These are phyloP conservation scores for Crotalus helleri DNA, from an alignment of 2,113 vertebrate genomes.

Conservation along the genomic window DNA sequence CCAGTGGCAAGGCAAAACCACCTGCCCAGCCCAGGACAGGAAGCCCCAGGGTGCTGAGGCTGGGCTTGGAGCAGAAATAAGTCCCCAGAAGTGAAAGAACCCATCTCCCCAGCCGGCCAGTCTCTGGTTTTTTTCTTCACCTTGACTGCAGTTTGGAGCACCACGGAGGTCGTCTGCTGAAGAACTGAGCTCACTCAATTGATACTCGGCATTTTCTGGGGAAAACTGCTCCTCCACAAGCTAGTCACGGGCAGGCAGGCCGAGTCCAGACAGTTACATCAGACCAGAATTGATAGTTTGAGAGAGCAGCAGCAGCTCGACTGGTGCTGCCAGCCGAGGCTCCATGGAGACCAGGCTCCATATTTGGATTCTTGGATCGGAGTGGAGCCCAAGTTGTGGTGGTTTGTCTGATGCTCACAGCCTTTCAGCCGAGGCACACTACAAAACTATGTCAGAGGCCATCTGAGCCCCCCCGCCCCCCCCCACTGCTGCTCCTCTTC, in stretches of 20 bases:
- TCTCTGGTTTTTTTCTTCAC: too few species aligned
- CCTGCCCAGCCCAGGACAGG: neutral
- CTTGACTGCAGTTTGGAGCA: neutral
- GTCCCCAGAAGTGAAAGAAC: neutral
- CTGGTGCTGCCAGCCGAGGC: neutral
- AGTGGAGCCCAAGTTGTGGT: neutral
- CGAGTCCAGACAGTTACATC: neutral
- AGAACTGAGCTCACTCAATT: neutral
- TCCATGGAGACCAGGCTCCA: neutral
- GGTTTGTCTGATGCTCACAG: neutral
- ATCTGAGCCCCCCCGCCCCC: neutral
- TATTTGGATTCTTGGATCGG: neutral
- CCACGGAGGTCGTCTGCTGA: neutral
- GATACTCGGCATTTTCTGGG: rapidly evolving
- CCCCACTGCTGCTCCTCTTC: neutral
- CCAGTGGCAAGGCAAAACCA: neutral
- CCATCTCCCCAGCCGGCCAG: neutral
- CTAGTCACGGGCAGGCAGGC: neutral
- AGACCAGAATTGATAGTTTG: neutral
- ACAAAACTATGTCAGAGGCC: neutral
- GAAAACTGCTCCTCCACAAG: neutral
- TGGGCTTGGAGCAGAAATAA: neutral
- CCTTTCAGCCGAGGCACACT: neutral
- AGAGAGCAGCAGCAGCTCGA: neutral
- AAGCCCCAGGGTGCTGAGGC: too few species aligned